Evolutionary conservation across 2,113 vertebrate genomes (phyloP).

Genomic region (Ramphastos sulfuratus): DNA sequence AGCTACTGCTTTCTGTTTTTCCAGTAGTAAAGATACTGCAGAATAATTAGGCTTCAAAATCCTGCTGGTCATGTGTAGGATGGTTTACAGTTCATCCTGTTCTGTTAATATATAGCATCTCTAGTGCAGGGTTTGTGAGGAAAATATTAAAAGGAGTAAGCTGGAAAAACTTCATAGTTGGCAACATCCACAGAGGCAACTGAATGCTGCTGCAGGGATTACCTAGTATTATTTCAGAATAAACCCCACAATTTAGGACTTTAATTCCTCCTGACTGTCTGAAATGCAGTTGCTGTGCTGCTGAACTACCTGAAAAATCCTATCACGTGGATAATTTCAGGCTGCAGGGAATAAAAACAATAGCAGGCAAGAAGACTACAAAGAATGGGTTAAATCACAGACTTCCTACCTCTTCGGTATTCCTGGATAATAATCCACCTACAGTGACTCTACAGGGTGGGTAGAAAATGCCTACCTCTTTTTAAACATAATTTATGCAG

Average conservation of each 20-base stretch:
- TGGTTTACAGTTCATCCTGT: neutral
- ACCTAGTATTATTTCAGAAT: neutral
- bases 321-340: neutral
- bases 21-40: neutral
- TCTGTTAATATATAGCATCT: neutral
- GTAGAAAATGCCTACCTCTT: conserved; percentile 60
- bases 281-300: neutral
- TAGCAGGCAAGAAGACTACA: conserved; percentile 7
- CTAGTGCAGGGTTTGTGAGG: neutral
- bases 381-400: conserved; percentile 62
- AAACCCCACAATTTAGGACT: neutral
- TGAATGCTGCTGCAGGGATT: neutral
- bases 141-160: neutral
- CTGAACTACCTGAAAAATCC: neutral
- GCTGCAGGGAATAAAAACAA: neutral
- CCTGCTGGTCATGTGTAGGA: neutral
- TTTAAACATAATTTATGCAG: conserved; percentile 66
- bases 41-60: neutral
- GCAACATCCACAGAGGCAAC: neutral
- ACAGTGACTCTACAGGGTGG: conserved; percentile 59
- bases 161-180: neutral
- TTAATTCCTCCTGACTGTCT: conserved; percentile 18
- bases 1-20: neutral
- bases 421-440: conserved; percentile 66
- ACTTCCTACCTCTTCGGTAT: conserved; percentile 42